These are phyloP conservation scores for Macrotis lagotis DNA, from an alignment of 2,113 vertebrate genomes.

Conservation along the genomic window DNA sequence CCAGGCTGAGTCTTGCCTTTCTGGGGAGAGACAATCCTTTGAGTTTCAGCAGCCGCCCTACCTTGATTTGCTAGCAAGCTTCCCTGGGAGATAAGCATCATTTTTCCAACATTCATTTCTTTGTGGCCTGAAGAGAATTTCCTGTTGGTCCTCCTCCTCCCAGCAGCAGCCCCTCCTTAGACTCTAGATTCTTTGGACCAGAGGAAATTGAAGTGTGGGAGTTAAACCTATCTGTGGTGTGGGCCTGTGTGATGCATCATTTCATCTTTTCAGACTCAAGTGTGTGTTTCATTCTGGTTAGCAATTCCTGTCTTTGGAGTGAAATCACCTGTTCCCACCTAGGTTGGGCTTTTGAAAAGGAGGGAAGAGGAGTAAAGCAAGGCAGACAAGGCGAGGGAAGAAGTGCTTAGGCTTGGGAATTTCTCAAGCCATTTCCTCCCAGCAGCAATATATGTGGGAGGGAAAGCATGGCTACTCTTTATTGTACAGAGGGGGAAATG, in stretches of 20 bases:
- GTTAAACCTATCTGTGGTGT: conserved; percentile 36
- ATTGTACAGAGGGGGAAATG: conserved; percentile 26
- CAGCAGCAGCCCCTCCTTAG: background rate
- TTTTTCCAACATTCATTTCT: background rate
- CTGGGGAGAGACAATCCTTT: background rate
- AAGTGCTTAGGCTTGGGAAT: background rate
- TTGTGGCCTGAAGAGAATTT: conserved; percentile 53
- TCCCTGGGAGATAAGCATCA: background rate
- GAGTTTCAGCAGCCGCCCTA: background rate
- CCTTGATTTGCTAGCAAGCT: background rate
- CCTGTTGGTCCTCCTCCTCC: conserved; percentile 51
- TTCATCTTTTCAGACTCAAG: background rate
- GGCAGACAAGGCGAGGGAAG: background rate
- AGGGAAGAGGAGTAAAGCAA: background rate
- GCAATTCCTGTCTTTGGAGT: background rate
- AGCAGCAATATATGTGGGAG: background rate
- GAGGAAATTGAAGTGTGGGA: conserved; percentile 66
- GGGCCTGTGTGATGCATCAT: background rate
- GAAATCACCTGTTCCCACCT: background rate
- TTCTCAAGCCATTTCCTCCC: background rate
- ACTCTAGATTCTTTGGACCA: conserved; percentile 32
- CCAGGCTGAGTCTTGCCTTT: conserved; percentile 22
- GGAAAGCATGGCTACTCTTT: background rate
- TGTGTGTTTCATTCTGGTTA: background rate
- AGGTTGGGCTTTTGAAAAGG: background rate